Conservation (phyloP, 2,888 invertebrate genomes). For the Dyspetes luteomarginatus region DNA sequence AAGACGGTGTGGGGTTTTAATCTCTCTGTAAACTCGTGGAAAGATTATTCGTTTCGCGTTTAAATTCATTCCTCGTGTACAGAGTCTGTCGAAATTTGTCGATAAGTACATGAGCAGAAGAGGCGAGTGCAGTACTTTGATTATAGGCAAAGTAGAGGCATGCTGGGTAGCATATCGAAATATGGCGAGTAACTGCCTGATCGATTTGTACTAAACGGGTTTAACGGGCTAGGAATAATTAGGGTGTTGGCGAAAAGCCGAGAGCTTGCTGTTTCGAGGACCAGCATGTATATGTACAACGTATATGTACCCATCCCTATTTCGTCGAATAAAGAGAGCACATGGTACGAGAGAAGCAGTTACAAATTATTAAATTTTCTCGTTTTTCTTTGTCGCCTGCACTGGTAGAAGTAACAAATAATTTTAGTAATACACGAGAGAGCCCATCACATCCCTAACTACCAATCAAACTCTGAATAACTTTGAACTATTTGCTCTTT, state of each 20-base stretch:
- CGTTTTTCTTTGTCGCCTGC: no score
- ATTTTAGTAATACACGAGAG: no score
- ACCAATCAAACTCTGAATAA: conserved; percentile 21
- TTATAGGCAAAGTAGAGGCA: conserved; percentile 3
- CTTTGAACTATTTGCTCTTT: conserved; percentile 41
- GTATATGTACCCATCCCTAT: not conserved
- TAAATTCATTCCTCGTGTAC: not conserved
- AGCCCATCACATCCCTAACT: no score
- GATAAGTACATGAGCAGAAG: not conserved
- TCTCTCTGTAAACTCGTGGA: not conserved
- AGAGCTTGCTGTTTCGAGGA: conserved; percentile 71
- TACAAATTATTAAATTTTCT: no score
- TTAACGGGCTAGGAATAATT: conserved; percentile 81
- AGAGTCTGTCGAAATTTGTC: not conserved
- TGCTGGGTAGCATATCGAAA: conserved; percentile 64
- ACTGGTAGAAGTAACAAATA: no score
- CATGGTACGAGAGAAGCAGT: conserved; percentile 33
- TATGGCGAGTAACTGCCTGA: conserved; percentile 76
- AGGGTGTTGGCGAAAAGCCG: conserved; percentile 80
- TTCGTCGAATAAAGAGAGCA: conserved; percentile 23
- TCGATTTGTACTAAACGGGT: conserved; percentile 80
- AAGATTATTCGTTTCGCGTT: not conserved
- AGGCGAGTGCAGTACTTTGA: conserved; percentile 8
- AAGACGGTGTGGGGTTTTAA: no score
- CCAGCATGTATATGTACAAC: not conserved